A percentile compares a stretch with the other conserved stretches of the same genome.
Evolutionary conservation across 2,888 invertebrate genomes (phyloP).

Genomic region (Tridacna crocea): DNA sequence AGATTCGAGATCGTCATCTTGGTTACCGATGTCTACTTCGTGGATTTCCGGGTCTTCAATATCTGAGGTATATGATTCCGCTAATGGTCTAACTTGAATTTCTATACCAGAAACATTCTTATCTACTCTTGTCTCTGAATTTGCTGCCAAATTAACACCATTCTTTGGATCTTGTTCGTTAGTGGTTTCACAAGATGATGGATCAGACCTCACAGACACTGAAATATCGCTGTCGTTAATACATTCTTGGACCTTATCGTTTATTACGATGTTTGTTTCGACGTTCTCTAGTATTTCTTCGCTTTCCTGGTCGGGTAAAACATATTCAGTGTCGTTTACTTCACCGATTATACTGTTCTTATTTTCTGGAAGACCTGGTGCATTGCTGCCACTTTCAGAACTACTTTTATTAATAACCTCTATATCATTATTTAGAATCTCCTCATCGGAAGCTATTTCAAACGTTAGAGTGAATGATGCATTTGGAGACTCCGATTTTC

Average conservation of each 20-base stretch:
- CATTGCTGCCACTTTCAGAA: background rate
- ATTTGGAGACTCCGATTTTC: constrained; percentile 7
- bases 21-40: background rate
- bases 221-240: background rate
- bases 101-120: background rate
- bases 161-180: background rate
- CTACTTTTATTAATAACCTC: background rate
- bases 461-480: constrained; percentile 24
- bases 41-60: background rate
- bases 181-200: background rate
- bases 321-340: no score
- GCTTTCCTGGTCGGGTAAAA: no score
- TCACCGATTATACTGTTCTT: no score
- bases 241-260: no score
- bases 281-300: no score
- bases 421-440: background rate
- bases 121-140: background rate
- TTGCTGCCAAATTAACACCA: background rate
- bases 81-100: background rate
- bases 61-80: background rate
- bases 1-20: constrained; percentile 2
- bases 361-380: background rate
- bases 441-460: constrained; percentile 30
- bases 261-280: no score
- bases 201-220: background rate